Percentiles rank a stretch among this genome's conserved stretches.
Evolutionary conservation across 2,888 invertebrate species (phyloP).

Genomic region (Euplexia lucipara): DNA sequence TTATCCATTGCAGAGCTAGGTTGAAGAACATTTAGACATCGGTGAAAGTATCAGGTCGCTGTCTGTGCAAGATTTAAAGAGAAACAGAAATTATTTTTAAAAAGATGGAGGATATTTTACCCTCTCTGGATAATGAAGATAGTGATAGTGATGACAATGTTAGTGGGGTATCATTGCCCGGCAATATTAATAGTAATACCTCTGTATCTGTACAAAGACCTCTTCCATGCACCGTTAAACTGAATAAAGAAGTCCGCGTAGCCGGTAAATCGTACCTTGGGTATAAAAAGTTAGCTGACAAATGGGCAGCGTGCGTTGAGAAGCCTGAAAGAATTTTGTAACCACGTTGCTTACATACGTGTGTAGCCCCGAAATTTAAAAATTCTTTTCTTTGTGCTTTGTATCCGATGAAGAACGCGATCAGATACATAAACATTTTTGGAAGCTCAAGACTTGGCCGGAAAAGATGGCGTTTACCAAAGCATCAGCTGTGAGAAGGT

Average conservation of each 20-base stretch:
- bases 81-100: slow-evolving; percentile 4
- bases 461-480: slow-evolving; percentile 4
- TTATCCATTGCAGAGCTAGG: too few relatives aligned
- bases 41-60: too few relatives aligned
- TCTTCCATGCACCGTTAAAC: too few relatives aligned
- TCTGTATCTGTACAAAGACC: too few relatives aligned
- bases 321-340: slow-evolving; percentile 8
- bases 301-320: slow-evolving; percentile 8
- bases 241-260: neutral
- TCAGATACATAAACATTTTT: too few relatives aligned
- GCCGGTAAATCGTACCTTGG: slow-evolving; percentile 10
- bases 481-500: slow-evolving; percentile 5
- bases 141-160: slow-evolving; percentile 3
- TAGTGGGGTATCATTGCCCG: too few relatives aligned
- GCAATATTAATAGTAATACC: too few relatives aligned
- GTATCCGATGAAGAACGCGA: too few relatives aligned
- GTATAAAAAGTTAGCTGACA: slow-evolving; percentile 15
- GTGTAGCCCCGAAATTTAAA: slow-evolving; percentile 3
- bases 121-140: slow-evolving; percentile 1
- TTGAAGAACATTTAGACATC: too few relatives aligned
- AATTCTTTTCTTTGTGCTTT: slow-evolving; percentile 10
- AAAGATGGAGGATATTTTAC: slow-evolving; percentile 2
- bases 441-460: slow-evolving; percentile 8
- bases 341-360: slow-evolving; percentile 5
- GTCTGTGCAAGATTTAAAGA: too few relatives aligned